Evolutionary conservation across 1,140 invertebrate species (phyloP).

Genomic region (Platyura marginata): DNA sequence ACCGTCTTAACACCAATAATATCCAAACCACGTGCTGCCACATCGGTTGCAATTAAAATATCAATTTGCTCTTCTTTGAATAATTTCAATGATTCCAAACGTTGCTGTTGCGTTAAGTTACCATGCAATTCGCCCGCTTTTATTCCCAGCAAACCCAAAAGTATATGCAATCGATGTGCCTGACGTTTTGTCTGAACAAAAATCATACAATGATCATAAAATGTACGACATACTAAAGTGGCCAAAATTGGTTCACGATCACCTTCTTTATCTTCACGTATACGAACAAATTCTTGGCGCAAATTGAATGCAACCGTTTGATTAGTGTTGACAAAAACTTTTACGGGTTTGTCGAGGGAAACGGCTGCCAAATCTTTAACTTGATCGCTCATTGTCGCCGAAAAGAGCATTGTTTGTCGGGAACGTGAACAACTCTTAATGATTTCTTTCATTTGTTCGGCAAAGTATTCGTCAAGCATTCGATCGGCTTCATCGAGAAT

Average conservation of each 20-base stretch:
- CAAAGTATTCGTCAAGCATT: slow-evolving; percentile 97
- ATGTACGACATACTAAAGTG: slow-evolving; percentile 83
- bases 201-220: slow-evolving; percentile 78
- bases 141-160: slow-evolving; percentile 74
- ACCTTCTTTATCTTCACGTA: slow-evolving; percentile 35
- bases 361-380: slow-evolving; percentile 86
- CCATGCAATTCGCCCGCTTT: slow-evolving; percentile 87
- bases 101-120: slow-evolving; percentile 80
- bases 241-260: slow-evolving; percentile 84
- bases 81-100: slow-evolving; percentile 70
- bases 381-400: slow-evolving; percentile 96
- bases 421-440: slow-evolving; percentile 73
- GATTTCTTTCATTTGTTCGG: slow-evolving; percentile 96
- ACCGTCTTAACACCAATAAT: slow-evolving; percentile 93
- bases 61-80: slow-evolving; percentile 83
- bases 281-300: slow-evolving; percentile 89
- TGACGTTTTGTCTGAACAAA: slow-evolving; percentile 94
- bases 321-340: slow-evolving; percentile 89
- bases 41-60: slow-evolving; percentile 87
- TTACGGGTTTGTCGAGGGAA: slow-evolving; percentile 79
- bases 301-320: slow-evolving; percentile 90
- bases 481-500: slow-evolving; percentile 30
- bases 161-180: slow-evolving; percentile 78
- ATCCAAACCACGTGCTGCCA: slow-evolving; percentile 90
- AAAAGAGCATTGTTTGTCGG: slow-evolving; percentile 96